phyloP scores from a whole-genome alignment of 2,113 vertebrate genomes.

The Xiphophorus maculatus region DNA sequence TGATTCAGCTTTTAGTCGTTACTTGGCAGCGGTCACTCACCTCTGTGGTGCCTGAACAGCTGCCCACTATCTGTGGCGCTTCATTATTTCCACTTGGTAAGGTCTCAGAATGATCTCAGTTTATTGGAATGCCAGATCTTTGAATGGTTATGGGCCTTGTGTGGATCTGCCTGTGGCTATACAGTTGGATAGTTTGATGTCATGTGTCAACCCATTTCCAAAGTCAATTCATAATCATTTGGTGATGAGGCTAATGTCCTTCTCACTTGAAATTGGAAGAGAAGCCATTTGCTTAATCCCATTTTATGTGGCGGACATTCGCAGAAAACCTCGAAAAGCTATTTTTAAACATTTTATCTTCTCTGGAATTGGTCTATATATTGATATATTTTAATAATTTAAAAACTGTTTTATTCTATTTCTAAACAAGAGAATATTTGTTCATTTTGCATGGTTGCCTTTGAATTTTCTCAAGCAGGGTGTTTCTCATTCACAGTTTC shows the following conservation, averaged over 20 bases:
- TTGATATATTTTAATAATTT: too few relatives aligned
- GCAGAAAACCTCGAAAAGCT: neutral
- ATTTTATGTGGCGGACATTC: too few relatives aligned
- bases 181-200: slow-evolving; percentile 18
- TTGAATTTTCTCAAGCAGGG: neutral
- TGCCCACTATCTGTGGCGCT: slow-evolving; percentile 49
- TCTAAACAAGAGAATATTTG: neutral
- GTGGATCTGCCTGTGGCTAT: slow-evolving; percentile 36
- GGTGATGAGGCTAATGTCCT: neutral
- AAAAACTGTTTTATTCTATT: neutral
- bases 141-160: slow-evolving; percentile 53
- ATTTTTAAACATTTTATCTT: neutral
- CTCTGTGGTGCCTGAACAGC: slow-evolving; percentile 52
- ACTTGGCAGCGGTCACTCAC: slow-evolving; percentile 65
- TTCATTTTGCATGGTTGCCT: neutral
- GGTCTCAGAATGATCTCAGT: slow-evolving; percentile 73
- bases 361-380: too few relatives aligned
- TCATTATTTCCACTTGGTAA: slow-evolving; percentile 48
- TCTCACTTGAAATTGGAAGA: neutral
- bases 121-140: slow-evolving; percentile 78
- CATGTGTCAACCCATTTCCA: slow-evolving; percentile 1
- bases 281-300: neutral
- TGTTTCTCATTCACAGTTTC: neutral
- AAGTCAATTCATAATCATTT: slow-evolving; percentile 1
- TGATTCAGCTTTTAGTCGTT: slow-evolving; percentile 62